These are phyloP conservation scores for Nasua narica DNA, from an alignment of 2,797 vertebrate species.

Conservation along the genomic window DNA sequence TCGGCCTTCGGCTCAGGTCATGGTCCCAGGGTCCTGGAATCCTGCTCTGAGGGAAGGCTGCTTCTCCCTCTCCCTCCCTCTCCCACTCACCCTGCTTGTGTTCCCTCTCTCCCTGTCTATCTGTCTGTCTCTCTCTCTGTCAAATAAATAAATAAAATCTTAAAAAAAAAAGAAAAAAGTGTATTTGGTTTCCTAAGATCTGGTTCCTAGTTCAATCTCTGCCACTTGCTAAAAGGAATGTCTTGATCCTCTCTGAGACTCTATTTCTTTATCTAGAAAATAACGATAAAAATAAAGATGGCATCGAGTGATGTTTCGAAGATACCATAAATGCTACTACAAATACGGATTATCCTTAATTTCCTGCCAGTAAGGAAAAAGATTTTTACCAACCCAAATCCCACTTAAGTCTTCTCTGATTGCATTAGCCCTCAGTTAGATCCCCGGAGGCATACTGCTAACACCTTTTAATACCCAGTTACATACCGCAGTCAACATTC, in stretches of 20 bases:
- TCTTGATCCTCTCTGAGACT: background rate
- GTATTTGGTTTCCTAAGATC: background rate
- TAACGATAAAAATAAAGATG: slow-evolving; percentile 1
- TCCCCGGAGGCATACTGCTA: background rate
- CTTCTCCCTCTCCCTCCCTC: too few relatives aligned
- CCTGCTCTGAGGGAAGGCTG: too few relatives aligned
- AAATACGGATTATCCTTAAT: background rate
- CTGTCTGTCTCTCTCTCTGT: too few relatives aligned
- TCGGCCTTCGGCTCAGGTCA: too few relatives aligned
- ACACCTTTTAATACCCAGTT: background rate
- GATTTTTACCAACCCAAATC: background rate
- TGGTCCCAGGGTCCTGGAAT: too few relatives aligned
- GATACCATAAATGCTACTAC: background rate
- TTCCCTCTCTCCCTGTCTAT: too few relatives aligned
- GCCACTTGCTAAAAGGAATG: background rate
- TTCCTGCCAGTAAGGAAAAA: background rate
- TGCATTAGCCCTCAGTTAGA: background rate
- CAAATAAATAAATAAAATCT: too few relatives aligned
- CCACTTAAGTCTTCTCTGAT: background rate
- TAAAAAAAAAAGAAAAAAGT: background rate
- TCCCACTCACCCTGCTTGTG: too few relatives aligned
- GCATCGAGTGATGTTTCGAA: background rate
- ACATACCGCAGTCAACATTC: background rate
- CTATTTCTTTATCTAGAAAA: slow-evolving; percentile 15
- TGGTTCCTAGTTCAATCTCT: slow-evolving; percentile 8